These are phyloP conservation scores for Colossoma macropomum DNA, from an alignment of 2,113 vertebrate genomes.

Conservation along the genomic window DNA sequence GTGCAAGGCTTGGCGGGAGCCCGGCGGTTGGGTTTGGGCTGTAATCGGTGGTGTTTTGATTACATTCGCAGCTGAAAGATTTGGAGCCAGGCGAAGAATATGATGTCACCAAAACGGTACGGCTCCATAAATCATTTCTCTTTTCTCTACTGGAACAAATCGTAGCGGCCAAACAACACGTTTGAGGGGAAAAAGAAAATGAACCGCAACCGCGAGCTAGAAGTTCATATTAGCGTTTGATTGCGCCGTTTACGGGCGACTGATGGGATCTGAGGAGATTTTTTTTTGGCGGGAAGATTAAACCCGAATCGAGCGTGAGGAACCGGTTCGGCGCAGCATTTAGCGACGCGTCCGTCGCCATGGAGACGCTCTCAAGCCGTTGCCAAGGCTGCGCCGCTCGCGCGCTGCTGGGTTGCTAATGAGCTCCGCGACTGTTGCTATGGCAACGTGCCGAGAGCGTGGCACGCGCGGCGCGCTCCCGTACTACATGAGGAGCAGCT, in stretches of 20 bases:
- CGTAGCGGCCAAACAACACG: constrained; percentile 61
- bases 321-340: constrained; percentile 46
- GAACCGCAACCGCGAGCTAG: constrained; percentile 59
- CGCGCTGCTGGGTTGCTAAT: constrained; percentile 64
- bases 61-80: constrained; percentile 75
- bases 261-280: constrained; percentile 57
- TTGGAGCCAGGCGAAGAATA: constrained; percentile 68
- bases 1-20: constrained; percentile 42
- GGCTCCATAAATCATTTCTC: constrained; percentile 73
- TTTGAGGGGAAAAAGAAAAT: constrained; percentile 62
- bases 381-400: constrained; percentile 63
- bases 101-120: constrained; percentile 74
- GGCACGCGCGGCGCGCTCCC: background rate
- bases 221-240: constrained; percentile 65
- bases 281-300: constrained; percentile 46
- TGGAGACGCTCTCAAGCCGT: constrained; percentile 63
- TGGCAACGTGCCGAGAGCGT: constrained; percentile 63
- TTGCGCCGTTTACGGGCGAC: constrained; percentile 59
- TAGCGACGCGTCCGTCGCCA: constrained; percentile 56
- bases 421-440: constrained; percentile 71
- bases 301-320: constrained; percentile 58
- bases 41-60: constrained; percentile 73
- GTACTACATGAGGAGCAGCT: background rate
- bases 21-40: constrained; percentile 55
- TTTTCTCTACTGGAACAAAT: constrained; percentile 57